These are phyloP conservation scores for Noctilio leporinus DNA, from an alignment of 2,113 vertebrate species.

Conservation along the genomic window DNA sequence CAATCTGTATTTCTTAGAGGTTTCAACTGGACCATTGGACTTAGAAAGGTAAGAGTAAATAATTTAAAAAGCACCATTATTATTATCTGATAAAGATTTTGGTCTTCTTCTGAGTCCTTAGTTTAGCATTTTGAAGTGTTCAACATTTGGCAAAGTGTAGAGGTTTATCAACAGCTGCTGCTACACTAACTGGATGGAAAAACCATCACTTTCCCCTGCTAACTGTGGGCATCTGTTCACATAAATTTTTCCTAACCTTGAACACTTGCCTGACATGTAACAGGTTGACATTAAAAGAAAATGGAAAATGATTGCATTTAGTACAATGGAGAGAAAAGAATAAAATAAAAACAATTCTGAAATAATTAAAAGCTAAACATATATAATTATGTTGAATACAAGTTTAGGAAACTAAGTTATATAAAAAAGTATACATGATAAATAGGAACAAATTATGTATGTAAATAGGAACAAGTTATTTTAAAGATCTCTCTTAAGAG, in stretches of 20 bases:
- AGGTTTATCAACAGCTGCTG: not conserved
- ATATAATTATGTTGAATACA: not conserved
- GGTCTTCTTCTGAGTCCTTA: not conserved
- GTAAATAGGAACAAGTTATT: not conserved
- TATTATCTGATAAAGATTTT: not conserved
- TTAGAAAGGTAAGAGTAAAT: not conserved
- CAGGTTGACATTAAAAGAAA: not conserved
- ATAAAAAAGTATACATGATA: not conserved
- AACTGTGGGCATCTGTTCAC: not conserved
- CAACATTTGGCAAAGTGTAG: not conserved
- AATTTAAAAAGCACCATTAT: not conserved
- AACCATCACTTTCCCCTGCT: not conserved
- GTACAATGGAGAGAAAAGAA: not conserved
- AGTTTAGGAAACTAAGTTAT: not conserved
- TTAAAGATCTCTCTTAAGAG: not conserved
- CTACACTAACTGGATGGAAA: not conserved
- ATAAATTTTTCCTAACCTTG: not conserved
- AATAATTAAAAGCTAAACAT: not conserved
- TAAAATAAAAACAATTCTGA: not conserved
- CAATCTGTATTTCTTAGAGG: not conserved
- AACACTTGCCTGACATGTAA: not conserved
- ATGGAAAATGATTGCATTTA: not conserved
- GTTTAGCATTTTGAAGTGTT: not conserved
- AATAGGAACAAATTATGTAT: not conserved
- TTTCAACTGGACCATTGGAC: not conserved